Evolutionary conservation across 2,797 vertebrate genomes (phyloP), one percentile per base, ranked within the genome.

Genomic region (Zenarchopterus dispar): DNA sequence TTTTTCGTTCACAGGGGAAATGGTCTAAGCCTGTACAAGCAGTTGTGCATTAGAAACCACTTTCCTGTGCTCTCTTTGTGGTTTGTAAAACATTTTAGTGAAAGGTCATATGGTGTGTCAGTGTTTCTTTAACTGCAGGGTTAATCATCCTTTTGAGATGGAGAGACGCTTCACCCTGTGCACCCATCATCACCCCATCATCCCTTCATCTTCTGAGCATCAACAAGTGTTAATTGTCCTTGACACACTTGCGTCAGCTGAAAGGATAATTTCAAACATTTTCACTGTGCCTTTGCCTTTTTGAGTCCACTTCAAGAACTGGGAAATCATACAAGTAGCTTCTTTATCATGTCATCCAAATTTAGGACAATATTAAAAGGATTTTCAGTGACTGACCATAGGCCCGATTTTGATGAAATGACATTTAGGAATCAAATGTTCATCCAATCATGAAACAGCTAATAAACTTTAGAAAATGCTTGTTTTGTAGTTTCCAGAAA

Each of bases 341-440:
- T 63, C 24, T 46, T 63, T 62, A 68, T 82, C 76, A 82, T 82
- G 62, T 68, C 62, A 80, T 70, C 56, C 10, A 6, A 84, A 70
- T 77, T 28, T 55, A 49, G 36, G 24, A 51, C 60, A 15, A 5
- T 31, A 19, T 59, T 23, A 11, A 64, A 49, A 63, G 26, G 17
- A 50, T 67, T 57, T 75, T 43, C 31, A 73, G 19, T 48, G 26
- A 19, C 6, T 4, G 36, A 15, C 36, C 36, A 13, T 39, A 2
- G 16, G 52, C 3, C 51, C 48, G 2, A 51, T 26, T 62, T 57
- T 31, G 1, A 63, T 22, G 19, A 45, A 36, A 53, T 56, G 5
- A 31, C 36, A 47, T 53, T 49, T 22, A 31, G 2, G 19, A 56
- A 16, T 58, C 16, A 62, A 71, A 41, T 15, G 47, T 51, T 17